These are phyloP conservation scores for Synanthedon vespiformis DNA, from an alignment of 2,888 invertebrate genomes.

Conservation along the genomic window DNA sequence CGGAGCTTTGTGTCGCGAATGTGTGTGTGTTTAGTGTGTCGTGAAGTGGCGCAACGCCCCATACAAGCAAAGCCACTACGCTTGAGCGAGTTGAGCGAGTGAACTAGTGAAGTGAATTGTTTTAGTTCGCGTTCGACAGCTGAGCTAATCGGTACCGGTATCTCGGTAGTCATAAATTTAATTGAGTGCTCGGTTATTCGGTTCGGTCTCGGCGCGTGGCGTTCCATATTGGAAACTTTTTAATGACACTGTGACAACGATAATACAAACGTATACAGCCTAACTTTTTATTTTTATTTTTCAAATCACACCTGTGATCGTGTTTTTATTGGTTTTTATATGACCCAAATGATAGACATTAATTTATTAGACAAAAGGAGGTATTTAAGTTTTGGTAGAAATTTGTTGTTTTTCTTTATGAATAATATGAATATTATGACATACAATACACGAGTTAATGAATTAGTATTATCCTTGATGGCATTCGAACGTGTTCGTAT, in stretches of 20 bases:
- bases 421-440: too few relatives aligned
- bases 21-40: too few relatives aligned
- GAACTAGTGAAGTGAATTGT: not conserved
- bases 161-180: slow-evolving; percentile 9
- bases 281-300: not conserved
- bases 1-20: too few relatives aligned
- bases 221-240: not conserved
- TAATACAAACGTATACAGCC: not conserved
- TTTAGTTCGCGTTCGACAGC: slow-evolving; percentile 23
- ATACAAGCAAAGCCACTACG: too few relatives aligned
- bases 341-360: too few relatives aligned
- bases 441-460: slow-evolving; percentile 1
- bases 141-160: slow-evolving; percentile 10
- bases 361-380: too few relatives aligned
- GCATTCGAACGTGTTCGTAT: not conserved
- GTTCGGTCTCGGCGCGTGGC: not conserved
- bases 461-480: slow-evolving; percentile 1
- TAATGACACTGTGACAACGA: not conserved
- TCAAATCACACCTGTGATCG: too few relatives aligned
- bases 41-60: too few relatives aligned
- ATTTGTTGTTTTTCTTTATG: too few relatives aligned
- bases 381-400: too few relatives aligned
- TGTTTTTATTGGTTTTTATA: too few relatives aligned
- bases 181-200: not conserved
- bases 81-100: too few relatives aligned